phyloP scores from a whole-genome alignment of 2,888 invertebrate genomes.

The Thereva unica region DNA sequence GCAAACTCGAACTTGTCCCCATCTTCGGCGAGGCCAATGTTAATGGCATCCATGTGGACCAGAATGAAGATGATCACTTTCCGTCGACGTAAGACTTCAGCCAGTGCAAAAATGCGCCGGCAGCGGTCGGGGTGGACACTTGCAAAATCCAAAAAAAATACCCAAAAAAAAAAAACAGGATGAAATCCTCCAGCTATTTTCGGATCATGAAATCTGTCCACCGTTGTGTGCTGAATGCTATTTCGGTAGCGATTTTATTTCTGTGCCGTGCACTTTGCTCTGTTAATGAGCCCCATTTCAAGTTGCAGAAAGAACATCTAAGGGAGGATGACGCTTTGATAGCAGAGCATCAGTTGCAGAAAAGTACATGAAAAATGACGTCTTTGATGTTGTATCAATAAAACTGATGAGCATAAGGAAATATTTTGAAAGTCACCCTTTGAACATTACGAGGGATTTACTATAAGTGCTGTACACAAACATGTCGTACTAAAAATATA shows the following conservation, averaged over 20 bases:
- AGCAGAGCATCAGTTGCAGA: too few species aligned
- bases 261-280: not conserved
- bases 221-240: not conserved
- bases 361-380: slow-evolving; percentile 1
- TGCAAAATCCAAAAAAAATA: too few species aligned
- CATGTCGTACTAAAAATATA: too few species aligned
- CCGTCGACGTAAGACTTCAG: too few species aligned
- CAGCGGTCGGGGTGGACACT: too few species aligned
- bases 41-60: slow-evolving; percentile 23
- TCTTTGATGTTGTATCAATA: not conserved
- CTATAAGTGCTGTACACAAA: too few species aligned
- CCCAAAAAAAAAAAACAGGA: slow-evolving; percentile 5
- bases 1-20: slow-evolving; percentile 21
- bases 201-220: not conserved
- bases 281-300: not conserved
- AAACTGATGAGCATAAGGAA: too few species aligned
- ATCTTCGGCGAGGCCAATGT: slow-evolving; percentile 20
- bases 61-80: slow-evolving; percentile 1
- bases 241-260: slow-evolving; percentile 16
- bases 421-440: too few species aligned
- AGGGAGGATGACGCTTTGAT: too few species aligned
- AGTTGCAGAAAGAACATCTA: not conserved
- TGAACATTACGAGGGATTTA: too few species aligned
- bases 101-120: too few species aligned
- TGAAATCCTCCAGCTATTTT: slow-evolving; percentile 21